Percentiles rank a stretch among this genome's conserved stretches.
Conservation (phyloP, 2,797 vertebrate genomes). For the Adelosebastes latens region DNA sequence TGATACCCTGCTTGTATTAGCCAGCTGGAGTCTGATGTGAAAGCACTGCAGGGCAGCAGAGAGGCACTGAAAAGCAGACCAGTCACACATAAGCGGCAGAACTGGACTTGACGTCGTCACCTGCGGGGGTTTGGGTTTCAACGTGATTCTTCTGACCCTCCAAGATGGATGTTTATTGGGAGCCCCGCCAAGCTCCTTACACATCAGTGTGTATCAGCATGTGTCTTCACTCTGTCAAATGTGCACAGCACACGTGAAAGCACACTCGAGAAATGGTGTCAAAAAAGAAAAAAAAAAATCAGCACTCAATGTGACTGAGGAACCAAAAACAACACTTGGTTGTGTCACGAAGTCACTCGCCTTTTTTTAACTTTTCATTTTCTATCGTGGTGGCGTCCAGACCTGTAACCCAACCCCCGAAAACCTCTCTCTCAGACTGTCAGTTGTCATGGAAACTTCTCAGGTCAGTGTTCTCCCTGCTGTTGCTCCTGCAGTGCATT, state of each 20-base stretch:
- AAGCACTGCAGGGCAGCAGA: conserved; percentile 80
- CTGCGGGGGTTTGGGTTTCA: conserved; percentile 45
- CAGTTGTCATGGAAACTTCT: conserved; percentile 82
- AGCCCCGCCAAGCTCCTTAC: conserved; percentile 29
- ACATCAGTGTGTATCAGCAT: conserved; percentile 56
- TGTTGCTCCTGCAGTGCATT: conserved; percentile 81
- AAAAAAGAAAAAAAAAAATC: conserved; percentile 42
- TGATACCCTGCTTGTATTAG: conserved; percentile 22
- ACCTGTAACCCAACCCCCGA: conserved; percentile 53
- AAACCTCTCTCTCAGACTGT: conserved; percentile 70
- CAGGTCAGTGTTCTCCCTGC: conserved; percentile 83
- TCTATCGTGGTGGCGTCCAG: conserved; percentile 64
- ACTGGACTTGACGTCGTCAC: conserved; percentile 52
- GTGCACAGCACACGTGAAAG: conserved; percentile 67
- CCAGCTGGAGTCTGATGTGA: conserved; percentile 49
- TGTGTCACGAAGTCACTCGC: conserved; percentile 70
- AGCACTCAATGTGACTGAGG: conserved; percentile 60
- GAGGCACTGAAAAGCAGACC: conserved; percentile 74
- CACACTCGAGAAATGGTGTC: conserved; percentile 69
- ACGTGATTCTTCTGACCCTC: conserved; percentile 46
- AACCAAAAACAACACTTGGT: conserved; percentile 69
- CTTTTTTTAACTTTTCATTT: conserved; percentile 70
- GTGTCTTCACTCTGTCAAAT: conserved; percentile 70
- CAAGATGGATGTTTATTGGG: conserved; percentile 42
- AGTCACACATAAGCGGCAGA: conserved; percentile 50